These are phyloP conservation scores for Pitta sordida DNA, from an alignment of 2,113 vertebrate species.

Conservation along the genomic window DNA sequence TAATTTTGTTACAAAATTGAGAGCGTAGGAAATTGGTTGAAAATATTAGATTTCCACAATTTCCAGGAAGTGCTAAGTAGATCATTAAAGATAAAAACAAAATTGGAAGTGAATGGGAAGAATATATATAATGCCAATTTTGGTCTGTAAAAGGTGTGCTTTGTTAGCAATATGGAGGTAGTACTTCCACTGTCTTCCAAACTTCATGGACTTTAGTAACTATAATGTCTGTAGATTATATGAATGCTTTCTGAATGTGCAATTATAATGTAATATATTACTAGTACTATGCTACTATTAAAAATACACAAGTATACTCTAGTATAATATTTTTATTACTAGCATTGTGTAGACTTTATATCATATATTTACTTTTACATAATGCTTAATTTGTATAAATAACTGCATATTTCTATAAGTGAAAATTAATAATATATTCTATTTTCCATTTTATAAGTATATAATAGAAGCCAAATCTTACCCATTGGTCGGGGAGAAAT, in stretches of 20 bases:
- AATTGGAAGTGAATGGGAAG: background rate
- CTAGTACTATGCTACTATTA: background rate
- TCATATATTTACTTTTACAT: background rate
- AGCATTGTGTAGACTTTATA: background rate
- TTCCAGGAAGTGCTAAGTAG: background rate
- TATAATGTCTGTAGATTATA: background rate
- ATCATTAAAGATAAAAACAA: background rate
- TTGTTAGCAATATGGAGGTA: background rate
- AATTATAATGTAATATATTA: background rate
- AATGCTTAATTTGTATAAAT: background rate
- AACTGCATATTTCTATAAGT: background rate
- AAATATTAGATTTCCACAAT: background rate
- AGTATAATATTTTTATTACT: background rate
- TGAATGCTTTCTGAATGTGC: background rate
- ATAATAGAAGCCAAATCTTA: background rate
- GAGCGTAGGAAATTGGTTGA: background rate
- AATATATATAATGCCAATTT: background rate
- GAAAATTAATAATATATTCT: background rate
- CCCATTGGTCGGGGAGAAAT: background rate
- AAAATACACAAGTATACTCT: background rate
- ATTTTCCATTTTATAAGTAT: background rate
- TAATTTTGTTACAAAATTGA: background rate
- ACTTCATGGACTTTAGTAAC: background rate
- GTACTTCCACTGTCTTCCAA: background rate
- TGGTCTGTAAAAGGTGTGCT: background rate